These are phyloP conservation scores for Onychomys arenicola DNA, from an alignment of 2,797 vertebrate species.

Conservation along the genomic window DNA sequence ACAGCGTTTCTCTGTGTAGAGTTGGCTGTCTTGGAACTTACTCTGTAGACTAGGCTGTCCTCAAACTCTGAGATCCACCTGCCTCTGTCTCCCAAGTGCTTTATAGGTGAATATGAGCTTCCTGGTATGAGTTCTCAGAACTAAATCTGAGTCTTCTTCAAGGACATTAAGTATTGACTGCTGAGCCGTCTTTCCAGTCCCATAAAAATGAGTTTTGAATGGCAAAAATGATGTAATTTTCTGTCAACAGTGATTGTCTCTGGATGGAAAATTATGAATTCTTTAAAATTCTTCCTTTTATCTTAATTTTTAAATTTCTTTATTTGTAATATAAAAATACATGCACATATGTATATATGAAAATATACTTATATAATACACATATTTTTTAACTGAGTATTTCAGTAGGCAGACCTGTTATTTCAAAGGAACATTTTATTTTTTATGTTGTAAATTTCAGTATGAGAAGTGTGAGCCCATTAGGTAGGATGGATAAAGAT, in stretches of 20 bases:
- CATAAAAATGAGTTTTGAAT: not conserved
- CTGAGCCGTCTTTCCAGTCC: not conserved
- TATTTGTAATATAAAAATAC: constrained; percentile 34
- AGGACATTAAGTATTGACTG: not conserved
- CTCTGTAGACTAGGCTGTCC: not conserved
- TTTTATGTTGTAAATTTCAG: not conserved
- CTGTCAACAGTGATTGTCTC: not conserved
- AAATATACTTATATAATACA: no score
- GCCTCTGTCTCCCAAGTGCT: not conserved
- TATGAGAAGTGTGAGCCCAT: not conserved
- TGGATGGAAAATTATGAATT: not conserved
- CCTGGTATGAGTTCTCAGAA: not conserved
- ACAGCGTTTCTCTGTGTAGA: not conserved
- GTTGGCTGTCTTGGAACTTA: not conserved
- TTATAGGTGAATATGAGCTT: not conserved
- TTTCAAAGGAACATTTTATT: not conserved
- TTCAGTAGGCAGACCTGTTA: not conserved
- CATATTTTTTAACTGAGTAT: not conserved
- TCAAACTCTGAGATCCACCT: not conserved
- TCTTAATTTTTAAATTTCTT: not conserved
- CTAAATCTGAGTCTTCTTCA: not conserved
- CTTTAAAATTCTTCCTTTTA: constrained; percentile 3
- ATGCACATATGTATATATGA: not conserved
- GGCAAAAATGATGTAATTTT: constrained; percentile 4
- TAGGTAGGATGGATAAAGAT: not conserved